phyloP scores from a whole-genome alignment of 2,113 vertebrate species.

The Corydoras maculifer region DNA sequence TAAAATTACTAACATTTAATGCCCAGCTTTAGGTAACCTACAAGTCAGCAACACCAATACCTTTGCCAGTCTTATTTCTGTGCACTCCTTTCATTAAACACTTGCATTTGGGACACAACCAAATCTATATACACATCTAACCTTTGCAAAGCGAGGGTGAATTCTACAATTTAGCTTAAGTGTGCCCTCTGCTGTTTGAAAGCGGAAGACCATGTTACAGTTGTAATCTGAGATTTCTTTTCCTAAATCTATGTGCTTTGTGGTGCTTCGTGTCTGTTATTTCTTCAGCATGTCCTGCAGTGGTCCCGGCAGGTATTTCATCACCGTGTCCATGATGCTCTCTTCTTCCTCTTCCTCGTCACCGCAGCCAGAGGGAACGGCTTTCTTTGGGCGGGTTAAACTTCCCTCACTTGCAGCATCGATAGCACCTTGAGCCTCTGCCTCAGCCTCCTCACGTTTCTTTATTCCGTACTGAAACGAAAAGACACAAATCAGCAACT shows the following conservation, averaged over 20 bases:
- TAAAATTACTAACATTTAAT: too few relatives aligned
- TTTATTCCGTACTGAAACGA: constrained; percentile 86
- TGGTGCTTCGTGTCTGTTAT: constrained; percentile 59
- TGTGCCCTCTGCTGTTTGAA: constrained; percentile 24
- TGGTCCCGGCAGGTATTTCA: constrained; percentile 94
- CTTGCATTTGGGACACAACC: constrained; percentile 2
- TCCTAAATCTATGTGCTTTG: constrained; percentile 24
- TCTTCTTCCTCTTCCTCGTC: constrained; percentile 86
- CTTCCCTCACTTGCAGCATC: constrained; percentile 84
- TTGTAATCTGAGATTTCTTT: constrained; percentile 1
- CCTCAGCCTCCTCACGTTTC: constrained; percentile 89
- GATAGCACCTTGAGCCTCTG: constrained; percentile 83
- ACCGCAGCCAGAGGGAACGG: constrained; percentile 68
- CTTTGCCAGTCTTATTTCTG: neutral
- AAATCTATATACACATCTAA: constrained; percentile 15
- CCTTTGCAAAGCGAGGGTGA: constrained; percentile 11
- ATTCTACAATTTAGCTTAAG: constrained; percentile 11
- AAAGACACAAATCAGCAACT: too few relatives aligned
- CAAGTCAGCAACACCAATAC: neutral
- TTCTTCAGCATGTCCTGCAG: constrained; percentile 99
- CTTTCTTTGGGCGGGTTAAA: constrained; percentile 89
- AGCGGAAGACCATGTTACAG: constrained; percentile 11
- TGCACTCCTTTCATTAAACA: neutral
- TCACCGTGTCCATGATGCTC: constrained; percentile 96
- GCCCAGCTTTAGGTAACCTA: too few relatives aligned